Evolutionary conservation across 1,140 invertebrate species (phyloP), one percentile per base, ranked within the genome.

Genomic region (Saccostrea cuccullata): DNA sequence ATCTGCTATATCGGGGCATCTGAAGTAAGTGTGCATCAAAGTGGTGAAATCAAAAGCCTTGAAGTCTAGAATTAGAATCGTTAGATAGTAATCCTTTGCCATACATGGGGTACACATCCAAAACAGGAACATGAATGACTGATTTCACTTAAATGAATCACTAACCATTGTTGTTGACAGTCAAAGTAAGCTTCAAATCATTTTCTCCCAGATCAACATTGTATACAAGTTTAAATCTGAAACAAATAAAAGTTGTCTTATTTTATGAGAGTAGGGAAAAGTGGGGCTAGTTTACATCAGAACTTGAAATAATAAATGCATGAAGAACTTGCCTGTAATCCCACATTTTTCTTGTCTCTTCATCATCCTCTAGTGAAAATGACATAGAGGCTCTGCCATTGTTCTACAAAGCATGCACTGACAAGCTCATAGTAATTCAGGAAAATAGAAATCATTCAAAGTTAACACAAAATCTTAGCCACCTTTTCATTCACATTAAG

Each of bases 11-110:
- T 99, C 98, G 82, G 98, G 97, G 90, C 98, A 98, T 96, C 98
- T 98, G 94, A 99, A 98, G 95, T 99, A 99, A 12, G 98, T 99
- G 95, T 99, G 98, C 90, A 99, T 95, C 55, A 99, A 95, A 94
- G 98, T 96, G 95, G 98, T 98, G 95, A 99, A 99, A 92, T 97
- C 97, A 96, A 99, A 98, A 73, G 88, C 82, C 97, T 97, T 90
- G 97, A 96, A 94, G 97, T 98, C 96, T 98, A 87, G 47, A 90
- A 91, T n/a, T 20, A 83, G 67, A 82, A 86, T 88, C 77, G 17
- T 56, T 11, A 77, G 26, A 77, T 36, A 77, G 17, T 11, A 36
- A 23, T 36, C 13, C 36, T 36, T 77, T 2, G 0, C 20, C 58
- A 60, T 60, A 15, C 5, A n/a, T n/a, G n/a, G n/a, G n/a, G n/a